phyloP scores from a whole-genome alignment of 2,797 vertebrate genomes.

The Sciurus carolinensis region DNA sequence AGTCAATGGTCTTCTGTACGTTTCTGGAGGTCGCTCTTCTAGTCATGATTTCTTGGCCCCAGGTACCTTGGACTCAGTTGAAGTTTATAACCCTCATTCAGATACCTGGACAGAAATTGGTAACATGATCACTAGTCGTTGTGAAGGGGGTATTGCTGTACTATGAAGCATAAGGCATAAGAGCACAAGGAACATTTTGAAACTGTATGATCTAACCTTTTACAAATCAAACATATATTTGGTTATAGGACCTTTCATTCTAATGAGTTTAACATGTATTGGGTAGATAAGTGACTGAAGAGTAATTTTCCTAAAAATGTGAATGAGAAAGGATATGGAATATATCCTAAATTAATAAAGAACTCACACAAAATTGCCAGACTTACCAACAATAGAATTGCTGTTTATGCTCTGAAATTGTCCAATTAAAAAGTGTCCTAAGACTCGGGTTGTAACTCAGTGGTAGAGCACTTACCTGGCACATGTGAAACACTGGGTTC shows the following conservation, averaged over 20 bases:
- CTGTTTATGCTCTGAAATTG: slow-evolving; percentile 50
- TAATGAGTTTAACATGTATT: slow-evolving; percentile 65
- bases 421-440: background rate
- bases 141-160: slow-evolving; percentile 97
- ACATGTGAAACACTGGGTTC: no score
- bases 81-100: slow-evolving; percentile 97
- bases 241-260: slow-evolving; percentile 69
- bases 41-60: slow-evolving; percentile 97
- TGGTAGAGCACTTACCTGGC: no score
- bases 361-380: slow-evolving; percentile 61
- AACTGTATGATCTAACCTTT: slow-evolving; percentile 70
- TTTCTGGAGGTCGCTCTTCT: slow-evolving; percentile 94
- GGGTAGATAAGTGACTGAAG: slow-evolving; percentile 63
- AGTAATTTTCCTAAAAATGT: slow-evolving; percentile 69
- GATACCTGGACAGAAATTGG: slow-evolving; percentile 98
- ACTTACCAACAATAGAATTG: slow-evolving; percentile 56
- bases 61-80: slow-evolving; percentile 97
- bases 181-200: slow-evolving; percentile 67
- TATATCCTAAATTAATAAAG: slow-evolving; percentile 69
- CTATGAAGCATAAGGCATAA: slow-evolving; percentile 89
- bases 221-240: slow-evolving; percentile 56
- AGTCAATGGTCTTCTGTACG: slow-evolving; percentile 97
- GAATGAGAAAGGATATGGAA: slow-evolving; percentile 39
- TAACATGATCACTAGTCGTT: slow-evolving; percentile 99
- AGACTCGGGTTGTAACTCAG: no score